Base-by-base conservation (phyloP, 2,797 vertebrate genomes). In the Scleropages formosus region DNA sequence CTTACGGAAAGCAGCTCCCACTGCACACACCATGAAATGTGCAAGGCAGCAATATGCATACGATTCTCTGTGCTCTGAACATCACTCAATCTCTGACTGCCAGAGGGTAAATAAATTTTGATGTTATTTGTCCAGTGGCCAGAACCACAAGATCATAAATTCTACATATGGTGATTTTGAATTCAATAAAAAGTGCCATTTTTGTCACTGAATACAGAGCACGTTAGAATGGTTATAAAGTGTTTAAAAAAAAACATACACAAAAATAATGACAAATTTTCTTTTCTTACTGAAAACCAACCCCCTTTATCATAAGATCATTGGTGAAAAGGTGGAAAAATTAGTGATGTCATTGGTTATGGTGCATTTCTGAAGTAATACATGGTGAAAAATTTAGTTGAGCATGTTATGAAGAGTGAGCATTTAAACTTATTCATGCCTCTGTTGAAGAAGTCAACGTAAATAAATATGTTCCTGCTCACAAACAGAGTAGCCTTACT, bases 21-120 rank as follows among this genome's bases (percentile, higher is more conserved):
- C 72, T 76, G 39, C 39, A 39, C 60, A 71, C 63, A 16, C 18
- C 18, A 63, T 46, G 39, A 1, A 39, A 18, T 46, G 44, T 39
- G 64, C 51, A 49, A 26, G 73, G 49, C n/a, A 75, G 78, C 66
- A 24, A 73, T 72, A 44, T n/a, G 24, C 27, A 78, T 26, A 46
- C 31, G 16, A 53, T 67, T 49, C 75, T 65, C 13, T 72, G 71
- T 56, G 27, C 51, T 78, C 20, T 49, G 20, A 80, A 77, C 74
- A 24, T 0, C n/a, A 66, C 53, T 24, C 67, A 71, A 68, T 26
- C 44, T 56, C 26, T 15, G 10, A 46, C 64, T 73, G 60, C 60
- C 74, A 16, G 31, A 51, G 24, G 24, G 75, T 10, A 60, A 80
- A 82, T 66, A 59, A 75, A 80, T 72, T 7, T 24, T 67, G n/a